These are phyloP conservation scores for Colaptes auratus DNA, from an alignment of 2,113 vertebrate species.

Conservation along the genomic window DNA sequence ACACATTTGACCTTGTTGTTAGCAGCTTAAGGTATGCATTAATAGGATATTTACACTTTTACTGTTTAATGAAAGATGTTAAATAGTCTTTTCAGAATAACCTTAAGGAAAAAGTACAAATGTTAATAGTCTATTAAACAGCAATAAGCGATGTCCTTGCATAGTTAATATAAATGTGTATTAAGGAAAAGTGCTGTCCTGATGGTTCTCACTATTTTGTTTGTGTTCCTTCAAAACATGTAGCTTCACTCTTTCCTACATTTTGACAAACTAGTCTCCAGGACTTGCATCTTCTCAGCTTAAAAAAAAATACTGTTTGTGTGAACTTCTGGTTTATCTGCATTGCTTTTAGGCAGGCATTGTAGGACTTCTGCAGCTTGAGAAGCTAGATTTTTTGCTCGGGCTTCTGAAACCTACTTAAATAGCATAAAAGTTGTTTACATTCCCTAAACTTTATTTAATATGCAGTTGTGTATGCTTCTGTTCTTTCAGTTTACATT, in stretches of 20 bases:
- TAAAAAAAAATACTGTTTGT: background rate
- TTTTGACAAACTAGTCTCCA: background rate
- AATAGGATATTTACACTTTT: background rate
- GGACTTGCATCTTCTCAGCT: background rate
- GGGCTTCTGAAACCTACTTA: background rate
- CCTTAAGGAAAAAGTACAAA: background rate
- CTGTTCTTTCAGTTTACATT: slow-evolving; percentile 87
- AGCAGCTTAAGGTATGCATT: slow-evolving; percentile 89
- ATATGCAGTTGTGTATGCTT: background rate
- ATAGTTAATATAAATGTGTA: accelerated
- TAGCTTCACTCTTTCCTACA: background rate
- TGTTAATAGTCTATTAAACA: background rate
- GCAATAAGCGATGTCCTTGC: background rate
- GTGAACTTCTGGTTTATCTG: background rate
- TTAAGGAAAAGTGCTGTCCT: background rate
- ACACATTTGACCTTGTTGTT: slow-evolving; percentile 92
- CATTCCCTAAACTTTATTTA: background rate
- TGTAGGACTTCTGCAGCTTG: background rate
- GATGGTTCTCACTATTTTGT: background rate
- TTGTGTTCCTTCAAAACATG: background rate
- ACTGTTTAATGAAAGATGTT: background rate
- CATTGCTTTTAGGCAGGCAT: background rate
- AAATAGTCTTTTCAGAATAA: background rate
- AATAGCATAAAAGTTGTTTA: background rate
- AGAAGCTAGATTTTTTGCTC: background rate